Conservation (phyloP, 35 echinoderm and acorn worm genomes). For the Diadema setosum region DNA sequence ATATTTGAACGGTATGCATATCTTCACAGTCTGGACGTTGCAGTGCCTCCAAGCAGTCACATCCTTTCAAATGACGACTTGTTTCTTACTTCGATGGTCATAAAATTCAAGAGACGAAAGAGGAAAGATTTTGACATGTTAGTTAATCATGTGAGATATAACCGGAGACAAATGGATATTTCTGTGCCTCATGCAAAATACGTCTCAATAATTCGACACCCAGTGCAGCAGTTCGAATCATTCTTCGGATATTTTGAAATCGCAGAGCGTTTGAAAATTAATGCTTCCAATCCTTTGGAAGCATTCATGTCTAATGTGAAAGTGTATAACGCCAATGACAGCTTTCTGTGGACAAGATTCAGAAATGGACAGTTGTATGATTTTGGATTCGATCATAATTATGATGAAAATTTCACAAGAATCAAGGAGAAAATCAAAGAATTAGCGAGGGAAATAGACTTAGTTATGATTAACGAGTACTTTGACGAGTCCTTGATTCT, state of each 20-base stretch:
- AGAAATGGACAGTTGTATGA: conserved; percentile 25
- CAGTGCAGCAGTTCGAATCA: conserved; percentile 63
- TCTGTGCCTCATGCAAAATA: conserved; percentile 52
- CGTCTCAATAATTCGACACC: conserved; percentile 70
- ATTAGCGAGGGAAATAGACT: conserved; percentile 9
- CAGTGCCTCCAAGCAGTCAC: not conserved
- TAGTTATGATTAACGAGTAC: conserved; percentile 46
- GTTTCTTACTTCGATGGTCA: not conserved
- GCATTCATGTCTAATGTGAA: not conserved
- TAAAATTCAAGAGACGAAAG: not conserved
- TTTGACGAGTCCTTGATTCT: conserved; percentile 65
- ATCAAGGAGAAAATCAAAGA: conserved; percentile 25
- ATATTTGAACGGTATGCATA: conserved; percentile 69
- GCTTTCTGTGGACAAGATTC: not conserved
- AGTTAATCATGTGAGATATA: conserved; percentile 48
- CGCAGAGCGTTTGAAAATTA: not conserved
- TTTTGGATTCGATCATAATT: conserved; percentile 26
- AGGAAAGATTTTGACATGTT: conserved; percentile 28
- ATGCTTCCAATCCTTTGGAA: not conserved
- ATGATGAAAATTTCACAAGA: conserved; percentile 11
- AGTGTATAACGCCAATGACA: not conserved
- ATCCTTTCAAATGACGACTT: not conserved
- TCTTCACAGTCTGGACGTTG: conserved; percentile 33
- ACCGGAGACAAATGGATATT: conserved; percentile 21
- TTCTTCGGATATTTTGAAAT: conserved; percentile 72